Base-by-base conservation (phyloP, 2,888 invertebrate genomes). In the Gymnocheta viridis region DNA sequence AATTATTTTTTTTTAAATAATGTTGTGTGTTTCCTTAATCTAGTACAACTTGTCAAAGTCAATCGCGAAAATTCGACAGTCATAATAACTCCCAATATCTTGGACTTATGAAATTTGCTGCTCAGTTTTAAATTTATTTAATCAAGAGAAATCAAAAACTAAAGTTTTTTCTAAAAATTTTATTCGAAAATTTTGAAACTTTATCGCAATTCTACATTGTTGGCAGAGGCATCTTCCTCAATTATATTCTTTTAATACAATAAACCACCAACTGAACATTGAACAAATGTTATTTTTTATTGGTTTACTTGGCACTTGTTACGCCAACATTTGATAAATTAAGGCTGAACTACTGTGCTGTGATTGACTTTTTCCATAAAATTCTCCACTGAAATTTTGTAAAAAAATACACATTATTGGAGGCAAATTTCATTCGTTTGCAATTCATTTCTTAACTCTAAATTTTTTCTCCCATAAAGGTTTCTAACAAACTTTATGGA, bases 241-340 rank as follows among this genome's bases (percentile, higher is more conserved):
- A 2, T n/a, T n/a, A 27, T 24, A 12, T 5, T 19, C 17, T 29
- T 12, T 10, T n/a, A n/a, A n/a, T n/a, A 29, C 29, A 29, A 27
- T 24, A 29, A 4, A 51, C 4, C 49, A 22, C 67, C 27, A 24
- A 32, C 9, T 32, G 14, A 22, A 35, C 14, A 22, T 66, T 19
- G n/a, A n/a, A 35, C 32, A 49, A 66, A 35, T 32, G 32, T 49
- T 32, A 7, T 14, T 29, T 49, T 9, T 49, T n/a, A 9, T 41
- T 19, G 38, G 1, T 64, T 29, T 12, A 10, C 12, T 32, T 10
- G 1, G 14, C 17, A 51, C 24, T 35, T 35, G 35, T 32, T 24
- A 51, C 54, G 35, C 6, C 7, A 32, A 24, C 14, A 38, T 69
- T 54, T 54, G 24, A 51, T 38, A 38, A 67, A 67, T 35, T 24